phyloP scores from a whole-genome alignment of 2,888 invertebrate genomes.

The Cephus pygmeus region DNA sequence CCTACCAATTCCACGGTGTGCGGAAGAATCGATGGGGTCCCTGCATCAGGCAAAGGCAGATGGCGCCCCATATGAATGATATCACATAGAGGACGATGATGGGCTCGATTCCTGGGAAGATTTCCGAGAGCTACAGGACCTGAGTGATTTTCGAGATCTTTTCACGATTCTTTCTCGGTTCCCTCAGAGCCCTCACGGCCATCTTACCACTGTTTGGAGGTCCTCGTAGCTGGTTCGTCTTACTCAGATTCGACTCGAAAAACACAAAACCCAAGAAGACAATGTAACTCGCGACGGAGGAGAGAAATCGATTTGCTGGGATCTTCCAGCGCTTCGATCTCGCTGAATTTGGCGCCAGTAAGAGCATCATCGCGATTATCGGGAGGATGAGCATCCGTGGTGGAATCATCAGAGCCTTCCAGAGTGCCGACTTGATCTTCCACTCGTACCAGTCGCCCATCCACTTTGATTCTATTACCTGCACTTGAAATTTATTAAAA shows the following conservation, averaged over 20 bases:
- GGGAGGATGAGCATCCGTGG: slow-evolving; percentile 65
- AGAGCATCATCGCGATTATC: slow-evolving; percentile 64
- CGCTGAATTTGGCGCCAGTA: slow-evolving; percentile 65
- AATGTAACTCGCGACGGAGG: slow-evolving; percentile 74
- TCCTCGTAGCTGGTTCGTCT: slow-evolving; percentile 69
- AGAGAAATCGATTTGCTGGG: slow-evolving; percentile 80
- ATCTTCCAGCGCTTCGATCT: slow-evolving; percentile 70
- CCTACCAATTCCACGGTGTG: slow-evolving; percentile 72
- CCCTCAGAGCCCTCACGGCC: neutral
- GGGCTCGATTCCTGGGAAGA: slow-evolving; percentile 47
- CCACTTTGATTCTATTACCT: slow-evolving; percentile 75
- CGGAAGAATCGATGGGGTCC: slow-evolving; percentile 71
- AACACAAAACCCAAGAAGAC: slow-evolving; percentile 75
- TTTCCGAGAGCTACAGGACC: neutral
- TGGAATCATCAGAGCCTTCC: slow-evolving; percentile 63
- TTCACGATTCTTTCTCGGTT: neutral
- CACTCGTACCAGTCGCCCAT: slow-evolving; percentile 73
- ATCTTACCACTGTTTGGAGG: slow-evolving; percentile 71
- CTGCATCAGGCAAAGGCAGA: slow-evolving; percentile 70
- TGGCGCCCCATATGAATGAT: slow-evolving; percentile 70
- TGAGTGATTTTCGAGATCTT: too few species aligned
- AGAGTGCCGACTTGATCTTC: slow-evolving; percentile 66
- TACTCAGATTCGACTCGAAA: slow-evolving; percentile 72
- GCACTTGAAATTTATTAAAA: neutral
- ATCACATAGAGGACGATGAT: slow-evolving; percentile 68